These are phyloP conservation scores for Lytechinus pictus DNA, from an alignment of 35 echinoderm and acorn worm species.

Conservation along the genomic window DNA sequence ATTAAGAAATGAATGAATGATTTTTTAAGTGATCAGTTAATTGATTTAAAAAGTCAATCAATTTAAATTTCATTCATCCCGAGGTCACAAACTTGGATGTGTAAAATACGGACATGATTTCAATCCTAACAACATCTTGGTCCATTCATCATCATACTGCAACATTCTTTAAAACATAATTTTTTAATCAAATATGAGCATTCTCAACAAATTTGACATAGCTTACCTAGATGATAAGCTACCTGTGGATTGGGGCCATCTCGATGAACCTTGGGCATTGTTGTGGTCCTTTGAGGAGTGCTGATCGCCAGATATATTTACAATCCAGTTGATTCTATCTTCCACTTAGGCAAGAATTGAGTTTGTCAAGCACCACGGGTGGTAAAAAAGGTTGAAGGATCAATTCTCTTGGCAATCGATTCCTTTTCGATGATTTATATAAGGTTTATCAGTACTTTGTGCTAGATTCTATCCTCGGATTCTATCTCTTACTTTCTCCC, in stretches of 20 bases:
- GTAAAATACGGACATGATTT: too few species aligned
- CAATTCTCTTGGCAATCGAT: neutral
- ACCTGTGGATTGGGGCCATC: conserved; percentile 49
- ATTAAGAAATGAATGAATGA: too few species aligned
- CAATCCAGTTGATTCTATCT: too few species aligned
- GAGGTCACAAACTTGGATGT: too few species aligned
- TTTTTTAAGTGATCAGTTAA: too few species aligned
- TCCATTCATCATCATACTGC: too few species aligned
- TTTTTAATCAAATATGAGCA: too few species aligned
- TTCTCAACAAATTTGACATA: neutral
- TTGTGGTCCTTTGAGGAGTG: neutral
- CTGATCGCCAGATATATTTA: neutral
- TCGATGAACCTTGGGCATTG: conserved; percentile 41
- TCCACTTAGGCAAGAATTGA: neutral
- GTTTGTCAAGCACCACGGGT: neutral
- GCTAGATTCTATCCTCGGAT: neutral
- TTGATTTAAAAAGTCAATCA: too few species aligned
- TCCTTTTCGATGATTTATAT: neutral
- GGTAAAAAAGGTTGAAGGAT: neutral
- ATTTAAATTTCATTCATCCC: too few species aligned
- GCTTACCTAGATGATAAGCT: conserved; percentile 43
- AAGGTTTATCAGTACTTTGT: neutral
- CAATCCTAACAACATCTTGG: too few species aligned
- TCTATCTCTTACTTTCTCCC: neutral
- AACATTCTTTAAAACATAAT: too few species aligned